Evolutionary conservation across 2,888 invertebrate genomes (phyloP).

Genomic region (Colletes collaris): DNA sequence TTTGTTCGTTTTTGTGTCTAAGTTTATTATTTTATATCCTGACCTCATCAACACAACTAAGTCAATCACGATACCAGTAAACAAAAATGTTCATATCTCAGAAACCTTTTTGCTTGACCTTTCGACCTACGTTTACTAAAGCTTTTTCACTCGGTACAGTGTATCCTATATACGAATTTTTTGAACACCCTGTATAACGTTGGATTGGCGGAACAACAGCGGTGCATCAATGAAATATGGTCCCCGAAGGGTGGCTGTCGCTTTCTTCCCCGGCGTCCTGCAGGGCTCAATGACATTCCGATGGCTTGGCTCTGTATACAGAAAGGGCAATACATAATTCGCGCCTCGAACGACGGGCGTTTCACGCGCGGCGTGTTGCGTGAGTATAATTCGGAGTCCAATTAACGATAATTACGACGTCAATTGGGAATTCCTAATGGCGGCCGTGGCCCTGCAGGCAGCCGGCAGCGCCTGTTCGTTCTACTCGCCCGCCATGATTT

Average conservation of each 20-base stretch:
- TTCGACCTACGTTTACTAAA: no score
- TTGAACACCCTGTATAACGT: not conserved
- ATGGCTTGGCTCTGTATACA: slow-evolving; percentile 27
- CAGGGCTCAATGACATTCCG: slow-evolving; percentile 26
- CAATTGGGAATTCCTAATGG: slow-evolving; percentile 77
- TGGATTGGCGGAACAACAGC: slow-evolving; percentile 20
- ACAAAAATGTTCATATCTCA: no score
- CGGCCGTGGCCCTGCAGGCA: slow-evolving; percentile 47
- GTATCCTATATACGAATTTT: no score
- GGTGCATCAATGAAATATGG: slow-evolving; percentile 19
- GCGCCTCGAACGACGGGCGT: slow-evolving; percentile 66
- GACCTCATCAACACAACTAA: no score
- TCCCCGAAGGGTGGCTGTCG: slow-evolving; percentile 5
- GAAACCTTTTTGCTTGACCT: no score
- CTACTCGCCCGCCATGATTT: slow-evolving; percentile 61
- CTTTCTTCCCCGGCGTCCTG: slow-evolving; percentile 11
- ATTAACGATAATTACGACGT: slow-evolving; percentile 80
- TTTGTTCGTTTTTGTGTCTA: no score
- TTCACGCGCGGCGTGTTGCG: slow-evolving; percentile 70
- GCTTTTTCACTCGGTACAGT: no score
- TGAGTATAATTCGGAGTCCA: slow-evolving; percentile 76
- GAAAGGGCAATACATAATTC: slow-evolving; percentile 73
- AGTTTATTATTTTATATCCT: no score
- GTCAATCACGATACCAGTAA: no score
- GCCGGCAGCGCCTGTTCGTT: slow-evolving; percentile 29